These are phyloP conservation scores for Andrena bucephala DNA, from an alignment of 2,888 invertebrate species.

Conservation along the genomic window DNA sequence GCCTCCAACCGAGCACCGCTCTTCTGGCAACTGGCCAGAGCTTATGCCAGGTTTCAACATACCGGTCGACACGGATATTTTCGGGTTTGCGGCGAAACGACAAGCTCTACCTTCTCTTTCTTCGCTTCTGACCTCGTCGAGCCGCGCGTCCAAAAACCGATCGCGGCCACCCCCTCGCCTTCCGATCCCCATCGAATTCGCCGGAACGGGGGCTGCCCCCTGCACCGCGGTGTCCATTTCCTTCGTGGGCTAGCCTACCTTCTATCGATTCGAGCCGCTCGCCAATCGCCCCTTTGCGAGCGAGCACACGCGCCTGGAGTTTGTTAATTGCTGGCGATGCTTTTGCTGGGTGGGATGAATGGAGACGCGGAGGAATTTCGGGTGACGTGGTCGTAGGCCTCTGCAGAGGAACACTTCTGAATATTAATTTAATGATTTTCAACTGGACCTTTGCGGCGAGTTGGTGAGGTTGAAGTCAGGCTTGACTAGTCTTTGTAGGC, in stretches of 20 bases:
- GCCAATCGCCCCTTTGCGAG: not conserved
- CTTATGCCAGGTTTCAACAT: conserved; percentile 84
- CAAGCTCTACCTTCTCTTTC: conserved; percentile 52
- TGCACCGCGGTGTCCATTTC: not conserved
- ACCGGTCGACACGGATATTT: conserved; percentile 84
- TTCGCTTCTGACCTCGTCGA: conserved; percentile 42
- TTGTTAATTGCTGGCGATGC: not conserved
- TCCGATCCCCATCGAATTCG: conserved; percentile 3
- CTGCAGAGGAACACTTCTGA: no score
- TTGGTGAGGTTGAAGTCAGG: no score
- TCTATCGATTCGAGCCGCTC: conserved; percentile 32
- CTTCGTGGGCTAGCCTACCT: conserved; percentile 5
- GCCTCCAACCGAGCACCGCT: conserved; percentile 73
- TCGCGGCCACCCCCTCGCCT: conserved; percentile 5
- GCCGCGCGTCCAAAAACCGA: conserved; percentile 29
- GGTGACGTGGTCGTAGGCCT: no score
- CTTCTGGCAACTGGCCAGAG: conserved; percentile 81
- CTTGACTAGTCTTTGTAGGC: no score
- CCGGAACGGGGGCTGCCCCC: not conserved
- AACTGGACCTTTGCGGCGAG: no score
- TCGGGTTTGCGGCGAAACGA: conserved; percentile 80
- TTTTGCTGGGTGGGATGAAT: not conserved
- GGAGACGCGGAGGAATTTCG: no score
- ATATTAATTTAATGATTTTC: no score
- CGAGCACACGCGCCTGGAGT: not conserved